A percentile compares a stretch with the other conserved stretches of the same genome.
Conservation (phyloP, 2,113 vertebrate species). For the Corythaixoides concolor region DNA sequence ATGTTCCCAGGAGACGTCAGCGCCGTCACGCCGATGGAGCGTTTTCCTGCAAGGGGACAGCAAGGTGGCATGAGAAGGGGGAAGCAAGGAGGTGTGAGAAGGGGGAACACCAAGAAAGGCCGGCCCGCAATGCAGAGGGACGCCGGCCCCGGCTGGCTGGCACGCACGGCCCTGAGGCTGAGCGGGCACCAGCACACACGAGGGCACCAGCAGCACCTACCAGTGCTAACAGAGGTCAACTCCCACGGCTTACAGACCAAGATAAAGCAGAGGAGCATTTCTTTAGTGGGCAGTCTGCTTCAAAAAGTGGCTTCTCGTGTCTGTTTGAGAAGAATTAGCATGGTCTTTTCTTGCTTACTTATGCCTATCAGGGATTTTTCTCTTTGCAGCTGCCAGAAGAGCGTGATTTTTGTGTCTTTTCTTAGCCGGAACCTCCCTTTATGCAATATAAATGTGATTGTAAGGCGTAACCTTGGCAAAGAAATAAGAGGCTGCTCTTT, state of each 20-base stretch:
- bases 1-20: constrained; percentile 56
- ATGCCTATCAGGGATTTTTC: not conserved
- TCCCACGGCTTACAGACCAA: not conserved
- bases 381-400: not conserved
- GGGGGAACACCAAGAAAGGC: too few species aligned
- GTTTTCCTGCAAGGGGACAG: constrained; percentile 40
- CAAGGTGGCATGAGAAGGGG: not conserved
- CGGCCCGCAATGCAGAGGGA: too few species aligned
- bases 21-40: not conserved
- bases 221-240: not conserved
- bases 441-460: not conserved
- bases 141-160: not conserved
- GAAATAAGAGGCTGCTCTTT: not conserved
- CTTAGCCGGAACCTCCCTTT: not conserved
- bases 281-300: not conserved
- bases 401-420: accelerated
- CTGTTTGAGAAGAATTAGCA: not conserved
- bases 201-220: not conserved
- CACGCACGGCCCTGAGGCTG: not conserved
- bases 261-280: not conserved
- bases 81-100: not conserved
- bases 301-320: not conserved
- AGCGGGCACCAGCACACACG: accelerated
- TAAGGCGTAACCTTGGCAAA: not conserved
- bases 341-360: not conserved